phyloP scores from a whole-genome alignment of 2,113 vertebrate species.

The Dicerorhinus sumatrensis region DNA sequence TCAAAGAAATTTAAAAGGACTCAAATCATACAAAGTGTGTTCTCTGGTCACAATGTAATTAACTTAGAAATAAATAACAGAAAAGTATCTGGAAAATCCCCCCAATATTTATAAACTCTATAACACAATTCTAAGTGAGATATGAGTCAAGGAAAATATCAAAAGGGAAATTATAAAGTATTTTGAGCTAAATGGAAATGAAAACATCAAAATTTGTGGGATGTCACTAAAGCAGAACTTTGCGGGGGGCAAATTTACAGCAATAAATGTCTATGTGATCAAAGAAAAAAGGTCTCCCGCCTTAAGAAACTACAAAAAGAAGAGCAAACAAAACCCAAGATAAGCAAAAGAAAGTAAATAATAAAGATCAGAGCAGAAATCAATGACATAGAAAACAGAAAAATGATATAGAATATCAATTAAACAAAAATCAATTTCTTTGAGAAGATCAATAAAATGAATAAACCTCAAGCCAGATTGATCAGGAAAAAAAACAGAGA shows the following conservation, averaged over 20 bases:
- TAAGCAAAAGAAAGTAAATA: neutral
- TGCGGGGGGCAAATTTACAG: neutral
- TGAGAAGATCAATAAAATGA: neutral
- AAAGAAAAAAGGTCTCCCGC: neutral
- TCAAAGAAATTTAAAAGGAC: neutral
- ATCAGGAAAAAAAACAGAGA: neutral
- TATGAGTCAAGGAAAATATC: neutral
- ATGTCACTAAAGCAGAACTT: neutral
- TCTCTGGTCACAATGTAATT: neutral
- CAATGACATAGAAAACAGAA: neutral
- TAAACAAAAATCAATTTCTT: neutral
- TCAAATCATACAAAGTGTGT: neutral
- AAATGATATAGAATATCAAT: neutral
- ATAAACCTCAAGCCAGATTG: neutral
- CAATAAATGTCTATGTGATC: neutral
- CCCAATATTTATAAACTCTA: neutral
- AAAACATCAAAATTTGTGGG: neutral
- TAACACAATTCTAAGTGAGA: neutral
- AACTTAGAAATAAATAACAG: constrained; percentile 15
- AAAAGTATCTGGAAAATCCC: neutral
- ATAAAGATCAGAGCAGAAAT: neutral
- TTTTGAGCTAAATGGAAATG: neutral
- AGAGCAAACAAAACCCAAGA: neutral
- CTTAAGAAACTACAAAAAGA: neutral
- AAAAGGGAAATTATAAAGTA: neutral